Percentiles rank a stretch among this genome's conserved stretches.
phyloP scores from a whole-genome alignment of 2,797 vertebrate genomes.

The Pangasius sanitwongsei region DNA sequence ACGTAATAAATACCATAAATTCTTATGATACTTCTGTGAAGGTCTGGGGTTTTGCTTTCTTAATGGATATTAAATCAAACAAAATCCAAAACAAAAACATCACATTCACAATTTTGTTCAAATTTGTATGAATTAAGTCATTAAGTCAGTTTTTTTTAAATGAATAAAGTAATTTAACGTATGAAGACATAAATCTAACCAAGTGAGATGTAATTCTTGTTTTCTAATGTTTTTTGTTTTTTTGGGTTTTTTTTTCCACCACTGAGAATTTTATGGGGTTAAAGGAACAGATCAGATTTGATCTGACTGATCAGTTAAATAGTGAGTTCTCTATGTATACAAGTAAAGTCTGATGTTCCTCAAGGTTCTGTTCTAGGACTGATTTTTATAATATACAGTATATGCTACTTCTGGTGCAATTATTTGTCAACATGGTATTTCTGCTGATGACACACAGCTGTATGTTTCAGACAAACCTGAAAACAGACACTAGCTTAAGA shows the following conservation, averaged over 20 bases:
- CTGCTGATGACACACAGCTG: not conserved
- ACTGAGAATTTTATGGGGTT: not conserved
- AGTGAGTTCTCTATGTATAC: not conserved
- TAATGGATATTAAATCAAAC: not conserved
- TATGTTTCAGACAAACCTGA: not conserved
- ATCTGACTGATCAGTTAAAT: not conserved
- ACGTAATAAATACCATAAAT: not conserved
- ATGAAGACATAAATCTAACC: not conserved
- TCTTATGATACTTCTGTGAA: not conserved
- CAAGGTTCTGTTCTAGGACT: not conserved
- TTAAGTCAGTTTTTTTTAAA: not conserved
- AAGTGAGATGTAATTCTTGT: not conserved
- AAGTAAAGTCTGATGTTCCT: not conserved
- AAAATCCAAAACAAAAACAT: not conserved
- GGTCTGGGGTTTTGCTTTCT: not conserved
- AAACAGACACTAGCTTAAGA: not conserved
- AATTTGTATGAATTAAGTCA: not conserved
- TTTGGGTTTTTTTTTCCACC: not conserved
- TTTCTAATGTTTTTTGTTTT: not conserved
- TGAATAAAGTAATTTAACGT: not conserved
- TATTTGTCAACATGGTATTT: not conserved
- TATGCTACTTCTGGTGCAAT: not conserved
- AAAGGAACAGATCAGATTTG: not conserved
- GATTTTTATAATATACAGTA: not conserved
- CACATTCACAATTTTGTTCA: not conserved